A percentile compares a stretch with the other conserved stretches of the same genome.
These are phyloP conservation scores for Nebria salina DNA, from an alignment of 2,888 invertebrate species.

Conservation along the genomic window DNA sequence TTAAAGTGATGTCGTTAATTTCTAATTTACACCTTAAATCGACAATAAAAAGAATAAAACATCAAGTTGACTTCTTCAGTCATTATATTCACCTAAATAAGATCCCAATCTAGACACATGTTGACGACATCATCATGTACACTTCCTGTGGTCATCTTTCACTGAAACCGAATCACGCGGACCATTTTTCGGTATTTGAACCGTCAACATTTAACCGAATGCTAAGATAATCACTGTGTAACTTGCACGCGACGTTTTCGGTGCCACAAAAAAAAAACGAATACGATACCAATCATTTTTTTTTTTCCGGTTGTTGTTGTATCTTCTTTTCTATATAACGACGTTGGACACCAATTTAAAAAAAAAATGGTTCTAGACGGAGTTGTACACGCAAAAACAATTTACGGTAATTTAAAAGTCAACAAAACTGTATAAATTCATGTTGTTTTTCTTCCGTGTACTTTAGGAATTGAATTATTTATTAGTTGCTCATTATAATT, in stretches of 20 bases:
- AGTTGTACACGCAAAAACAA: background rate
- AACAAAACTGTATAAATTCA: background rate
- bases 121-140: background rate
- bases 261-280: background rate
- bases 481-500: background rate
- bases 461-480: background rate
- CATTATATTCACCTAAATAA: background rate
- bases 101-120: background rate
- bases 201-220: background rate
- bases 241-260: background rate
- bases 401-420: conserved; percentile 1
- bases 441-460: background rate
- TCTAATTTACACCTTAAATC: conserved; percentile 1
- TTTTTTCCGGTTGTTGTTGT: background rate
- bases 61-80: background rate
- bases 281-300: background rate
- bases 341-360: background rate
- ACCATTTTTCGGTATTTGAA: background rate
- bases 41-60: background rate
- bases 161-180: background rate
- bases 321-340: background rate
- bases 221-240: background rate
- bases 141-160: background rate
- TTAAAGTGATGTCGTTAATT: background rate
- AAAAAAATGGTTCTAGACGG: background rate